Evolutionary conservation across 2,888 invertebrate genomes (phyloP).

Genomic region (Choristoneura rosaceana): DNA sequence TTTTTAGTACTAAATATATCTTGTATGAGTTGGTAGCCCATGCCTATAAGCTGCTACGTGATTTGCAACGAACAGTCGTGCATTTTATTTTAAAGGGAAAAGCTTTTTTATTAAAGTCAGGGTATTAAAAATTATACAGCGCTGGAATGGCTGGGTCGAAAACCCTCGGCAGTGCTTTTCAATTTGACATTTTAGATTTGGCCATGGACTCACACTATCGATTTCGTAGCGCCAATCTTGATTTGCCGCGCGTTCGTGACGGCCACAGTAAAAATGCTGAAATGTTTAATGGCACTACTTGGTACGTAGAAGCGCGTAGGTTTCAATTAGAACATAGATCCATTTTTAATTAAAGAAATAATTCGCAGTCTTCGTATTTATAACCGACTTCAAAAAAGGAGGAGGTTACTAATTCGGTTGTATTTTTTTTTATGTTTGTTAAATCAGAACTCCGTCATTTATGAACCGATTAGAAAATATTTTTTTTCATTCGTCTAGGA

Average conservation of each 20-base stretch:
- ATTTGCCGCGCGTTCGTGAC: conserved; percentile 8
- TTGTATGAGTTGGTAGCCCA: no score
- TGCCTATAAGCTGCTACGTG: no score
- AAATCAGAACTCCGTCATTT: no score
- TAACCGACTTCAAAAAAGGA: no score
- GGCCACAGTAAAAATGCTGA: conserved; percentile 3
- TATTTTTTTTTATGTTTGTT: no score
- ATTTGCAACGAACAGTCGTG: no score
- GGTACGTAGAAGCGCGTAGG: conserved; percentile 1
- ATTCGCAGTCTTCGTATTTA: neutral
- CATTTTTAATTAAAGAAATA: neutral
- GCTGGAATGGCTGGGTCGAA: neutral
- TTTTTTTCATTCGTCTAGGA: no score
- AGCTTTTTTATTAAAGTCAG: no score
- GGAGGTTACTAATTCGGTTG: no score
- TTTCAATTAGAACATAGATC: neutral
- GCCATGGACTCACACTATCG: conserved; percentile 10
- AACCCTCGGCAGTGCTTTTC: neutral
- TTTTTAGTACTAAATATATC: no score
- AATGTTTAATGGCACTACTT: conserved; percentile 10
- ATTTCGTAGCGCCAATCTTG: conserved; percentile 10
- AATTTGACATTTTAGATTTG: neutral
- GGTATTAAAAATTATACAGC: neutral
- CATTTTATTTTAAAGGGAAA: no score
- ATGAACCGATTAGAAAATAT: no score